Evolutionary conservation across 35 echinoderm and acorn worm genomes (phyloP).

Genomic region (Apostichopus parvimensis): DNA sequence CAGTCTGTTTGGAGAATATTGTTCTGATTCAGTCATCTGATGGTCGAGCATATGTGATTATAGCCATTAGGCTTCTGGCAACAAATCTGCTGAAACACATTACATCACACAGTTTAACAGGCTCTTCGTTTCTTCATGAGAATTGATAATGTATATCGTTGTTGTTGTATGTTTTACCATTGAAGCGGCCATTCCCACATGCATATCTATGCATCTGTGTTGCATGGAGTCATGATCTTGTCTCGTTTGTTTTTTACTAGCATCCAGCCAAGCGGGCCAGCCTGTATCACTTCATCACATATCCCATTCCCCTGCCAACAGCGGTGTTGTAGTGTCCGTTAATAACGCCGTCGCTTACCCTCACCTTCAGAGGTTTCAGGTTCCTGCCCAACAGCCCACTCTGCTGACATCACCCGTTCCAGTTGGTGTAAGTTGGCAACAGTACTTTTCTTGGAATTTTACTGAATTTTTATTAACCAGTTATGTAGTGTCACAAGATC

Average conservation of each 20-base stretch:
- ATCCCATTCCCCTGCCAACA: not conserved
- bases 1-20: too few species aligned
- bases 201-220: not conserved
- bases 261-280: constrained; percentile 31
- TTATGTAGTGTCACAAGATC: too few species aligned
- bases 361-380: constrained; percentile 29
- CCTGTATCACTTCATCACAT: not conserved
- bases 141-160: not conserved
- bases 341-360: constrained; percentile 43
- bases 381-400: constrained; percentile 18
- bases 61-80: too few species aligned
- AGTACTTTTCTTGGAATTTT: not conserved
- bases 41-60: too few species aligned
- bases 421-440: constrained; percentile 29
- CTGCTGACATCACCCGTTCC: constrained; percentile 18
- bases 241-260: not conserved
- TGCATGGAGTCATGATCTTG: not conserved
- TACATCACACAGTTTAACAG: too few species aligned
- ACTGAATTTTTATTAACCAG: not conserved
- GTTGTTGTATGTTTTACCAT: not conserved
- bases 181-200: not conserved
- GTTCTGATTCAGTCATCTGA: too few species aligned
- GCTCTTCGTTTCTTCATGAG: not conserved
- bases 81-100: too few species aligned
- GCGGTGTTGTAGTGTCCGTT: constrained; percentile 14